These are phyloP conservation scores for Oikopleura dioica DNA, from an alignment of 23 tunicate species.

Conservation along the genomic window DNA sequence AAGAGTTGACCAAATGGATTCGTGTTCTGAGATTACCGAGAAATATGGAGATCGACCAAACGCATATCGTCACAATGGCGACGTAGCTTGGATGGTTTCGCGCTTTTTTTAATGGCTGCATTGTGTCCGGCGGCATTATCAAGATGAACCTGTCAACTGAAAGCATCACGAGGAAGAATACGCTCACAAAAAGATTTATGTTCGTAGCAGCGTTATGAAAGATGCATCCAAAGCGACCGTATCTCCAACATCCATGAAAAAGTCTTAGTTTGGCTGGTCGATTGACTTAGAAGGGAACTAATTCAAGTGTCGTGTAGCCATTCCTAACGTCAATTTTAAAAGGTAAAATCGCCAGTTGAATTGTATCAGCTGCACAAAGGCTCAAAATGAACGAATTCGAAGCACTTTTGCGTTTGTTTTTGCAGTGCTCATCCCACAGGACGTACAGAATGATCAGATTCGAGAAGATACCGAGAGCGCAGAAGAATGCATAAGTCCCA, in stretches of 20 bases:
- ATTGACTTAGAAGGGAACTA: too few relatives aligned
- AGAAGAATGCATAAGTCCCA: neutral
- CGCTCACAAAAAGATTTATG: neutral
- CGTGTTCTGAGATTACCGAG: too few relatives aligned
- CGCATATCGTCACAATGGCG: neutral
- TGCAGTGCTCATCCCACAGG: neutral
- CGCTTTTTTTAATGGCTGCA: neutral
- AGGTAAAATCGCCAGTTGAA: neutral
- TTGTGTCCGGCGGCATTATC: neutral
- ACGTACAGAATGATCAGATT: neutral
- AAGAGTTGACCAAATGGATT: too few relatives aligned
- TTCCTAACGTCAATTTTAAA: constrained; percentile 12
- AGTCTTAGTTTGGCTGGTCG: too few relatives aligned
- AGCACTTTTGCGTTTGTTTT: neutral
- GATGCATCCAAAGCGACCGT: neutral
- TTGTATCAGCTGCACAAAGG: neutral
- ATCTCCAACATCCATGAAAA: too few relatives aligned
- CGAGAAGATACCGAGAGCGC: neutral
- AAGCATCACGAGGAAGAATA: constrained; percentile 10
- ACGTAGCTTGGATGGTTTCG: neutral
- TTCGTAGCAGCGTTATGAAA: neutral
- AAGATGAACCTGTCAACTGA: neutral
- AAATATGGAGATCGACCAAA: neutral
- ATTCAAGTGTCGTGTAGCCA: too few relatives aligned
- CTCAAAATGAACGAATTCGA: neutral